A percentile compares a stretch with the other conserved stretches of the same genome.
Evolutionary conservation across 1,140 invertebrate genomes (phyloP).

Genomic region (Chlorops oryzae): DNA sequence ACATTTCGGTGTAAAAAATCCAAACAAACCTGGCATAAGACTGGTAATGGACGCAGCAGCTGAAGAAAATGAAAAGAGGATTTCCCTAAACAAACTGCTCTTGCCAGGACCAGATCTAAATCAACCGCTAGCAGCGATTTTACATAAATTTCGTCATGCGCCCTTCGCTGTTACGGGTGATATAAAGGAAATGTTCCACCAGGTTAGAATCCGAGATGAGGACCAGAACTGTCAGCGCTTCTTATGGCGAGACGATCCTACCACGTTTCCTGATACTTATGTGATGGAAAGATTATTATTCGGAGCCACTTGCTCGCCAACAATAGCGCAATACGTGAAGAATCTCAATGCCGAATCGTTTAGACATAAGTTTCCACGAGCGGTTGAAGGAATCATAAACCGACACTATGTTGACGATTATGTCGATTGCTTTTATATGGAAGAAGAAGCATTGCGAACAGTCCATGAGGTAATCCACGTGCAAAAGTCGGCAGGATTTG

Average conservation of each 20-base stretch:
- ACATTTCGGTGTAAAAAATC: slow-evolving; percentile 28
- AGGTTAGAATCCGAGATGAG: slow-evolving; percentile 1
- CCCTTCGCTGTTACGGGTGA: slow-evolving; percentile 6
- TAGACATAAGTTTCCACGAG: neutral
- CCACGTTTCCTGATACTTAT: neutral
- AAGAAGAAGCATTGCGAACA: slow-evolving; percentile 19
- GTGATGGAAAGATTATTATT: neutral
- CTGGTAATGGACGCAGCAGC: slow-evolving; percentile 33
- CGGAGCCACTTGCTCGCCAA: neutral
- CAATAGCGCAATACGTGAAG: neutral
- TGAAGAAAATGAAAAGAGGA: slow-evolving; percentile 2
- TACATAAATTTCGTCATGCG: slow-evolving; percentile 8
- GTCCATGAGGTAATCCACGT: slow-evolving; percentile 26
- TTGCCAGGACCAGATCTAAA: slow-evolving; percentile 8
- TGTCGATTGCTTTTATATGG: slow-evolving; percentile 29
- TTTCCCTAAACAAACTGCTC: neutral
- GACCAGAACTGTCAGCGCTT: slow-evolving; percentile 1
- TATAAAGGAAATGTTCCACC: slow-evolving; percentile 13
- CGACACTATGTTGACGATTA: slow-evolving; percentile 37
- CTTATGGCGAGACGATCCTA: neutral
- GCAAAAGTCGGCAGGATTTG: slow-evolving; percentile 26
- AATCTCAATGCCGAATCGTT: slow-evolving; percentile 3
- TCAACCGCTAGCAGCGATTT: slow-evolving; percentile 1
- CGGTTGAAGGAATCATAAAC: neutral
- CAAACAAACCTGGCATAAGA: slow-evolving; percentile 26